Evolutionary conservation across 2,113 vertebrate genomes (phyloP).

Genomic region (Nipponia nippon): DNA sequence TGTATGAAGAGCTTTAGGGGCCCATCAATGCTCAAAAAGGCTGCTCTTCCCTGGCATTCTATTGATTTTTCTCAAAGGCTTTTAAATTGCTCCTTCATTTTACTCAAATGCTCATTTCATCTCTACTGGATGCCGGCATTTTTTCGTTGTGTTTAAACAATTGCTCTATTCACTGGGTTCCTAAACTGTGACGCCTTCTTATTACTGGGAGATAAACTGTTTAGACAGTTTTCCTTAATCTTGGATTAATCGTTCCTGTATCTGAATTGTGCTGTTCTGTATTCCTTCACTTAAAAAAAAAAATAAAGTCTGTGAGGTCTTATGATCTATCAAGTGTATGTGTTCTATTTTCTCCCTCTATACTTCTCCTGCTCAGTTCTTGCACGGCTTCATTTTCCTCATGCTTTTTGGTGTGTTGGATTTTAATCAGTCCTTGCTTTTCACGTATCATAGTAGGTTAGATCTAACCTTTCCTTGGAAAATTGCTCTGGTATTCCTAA

Average conservation of each 20-base stretch:
- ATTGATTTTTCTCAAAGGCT: slow-evolving; percentile 88
- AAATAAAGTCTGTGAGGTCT: neutral
- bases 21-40: slow-evolving; percentile 75
- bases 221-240: slow-evolving; percentile 82
- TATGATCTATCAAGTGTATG: slow-evolving; percentile 24
- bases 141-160: slow-evolving; percentile 82
- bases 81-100: slow-evolving; percentile 88
- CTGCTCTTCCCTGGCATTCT: slow-evolving; percentile 70
- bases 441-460: neutral
- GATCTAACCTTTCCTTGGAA: neutral
- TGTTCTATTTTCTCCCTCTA: neutral
- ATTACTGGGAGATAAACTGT: slow-evolving; percentile 83
- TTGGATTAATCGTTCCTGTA: slow-evolving; percentile 75
- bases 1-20: slow-evolving; percentile 72
- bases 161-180: slow-evolving; percentile 75
- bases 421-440: slow-evolving; percentile 26
- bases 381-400: neutral
- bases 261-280: slow-evolving; percentile 64
- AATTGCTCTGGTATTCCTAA: slow-evolving; percentile 3
- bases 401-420: neutral
- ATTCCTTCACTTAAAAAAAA: slow-evolving; percentile 65
- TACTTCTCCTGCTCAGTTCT: neutral
- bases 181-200: slow-evolving; percentile 82
- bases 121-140: slow-evolving; percentile 69
- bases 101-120: slow-evolving; percentile 79